Base-by-base conservation (phyloP, 2,888 invertebrate species). In the Spilarctia lutea region DNA sequence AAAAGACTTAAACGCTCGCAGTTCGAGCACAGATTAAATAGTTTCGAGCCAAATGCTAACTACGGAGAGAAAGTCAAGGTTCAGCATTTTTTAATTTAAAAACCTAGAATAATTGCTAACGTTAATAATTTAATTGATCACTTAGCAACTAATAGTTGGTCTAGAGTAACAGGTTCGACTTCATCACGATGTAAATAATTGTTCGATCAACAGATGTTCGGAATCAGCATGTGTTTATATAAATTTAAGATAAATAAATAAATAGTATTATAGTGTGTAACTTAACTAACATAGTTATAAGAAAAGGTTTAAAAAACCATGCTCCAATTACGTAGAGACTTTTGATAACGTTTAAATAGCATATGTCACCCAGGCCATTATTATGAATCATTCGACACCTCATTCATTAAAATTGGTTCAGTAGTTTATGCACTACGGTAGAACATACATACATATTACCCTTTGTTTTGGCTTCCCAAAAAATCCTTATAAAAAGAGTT, bases 1-100 rank as follows among this genome's bases (percentile, higher is more conserved):
- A 75, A 75, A 75, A 75, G 72, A 72, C 56, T 68, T 75, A 75
- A 75, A 75, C 75, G 75, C 75, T 69, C 68, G 3, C 75, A 13
- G 65, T 2, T 45, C 60, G 45, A 24, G 35, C 13, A n/a, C n/a
- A n/a, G n/a, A n/a, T n/a, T n/a, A n/a, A n/a, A n/a, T n/a, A n/a
- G n/a, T n/a, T n/a, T n/a, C n/a, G 45, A 24, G 35, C 13, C 45
- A 13, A 27, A 24, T 71, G 60, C 35, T 20, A 13, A 27, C 24
- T 71, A 39, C 35, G 13, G 4, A 20, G 42, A 30, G 71, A 71
- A 71, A 71, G 71, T 45, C 6, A 20, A 42, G 42, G n/a, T 27
- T 42, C 63, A 30, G 11, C 30, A 6, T 39, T 70, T 63, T 63
- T 63, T 27, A 27, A 4, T 45, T n/a, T 10, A 35, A 56, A 70